phyloP scores from a whole-genome alignment of 2,888 invertebrate species.

The Eupithecia abbreviata region DNA sequence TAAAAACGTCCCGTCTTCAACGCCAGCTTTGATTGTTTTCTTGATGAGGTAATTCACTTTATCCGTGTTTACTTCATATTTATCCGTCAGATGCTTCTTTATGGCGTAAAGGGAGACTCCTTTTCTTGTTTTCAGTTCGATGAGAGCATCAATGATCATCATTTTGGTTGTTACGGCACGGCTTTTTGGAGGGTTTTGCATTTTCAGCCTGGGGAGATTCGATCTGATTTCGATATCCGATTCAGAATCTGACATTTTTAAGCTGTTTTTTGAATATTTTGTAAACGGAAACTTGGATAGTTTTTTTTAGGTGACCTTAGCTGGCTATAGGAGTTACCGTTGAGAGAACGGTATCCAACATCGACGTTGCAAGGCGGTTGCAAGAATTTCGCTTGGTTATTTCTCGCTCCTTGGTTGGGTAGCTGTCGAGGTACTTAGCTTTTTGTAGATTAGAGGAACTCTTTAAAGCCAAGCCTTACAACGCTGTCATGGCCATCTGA shows the following conservation, averaged over 20 bases:
- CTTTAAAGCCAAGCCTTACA: too few relatives aligned
- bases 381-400: neutral
- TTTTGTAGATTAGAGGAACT: neutral
- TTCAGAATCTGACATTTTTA: constrained; percentile 29
- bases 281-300: neutral
- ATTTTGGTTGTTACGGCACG: constrained; percentile 60
- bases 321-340: neutral
- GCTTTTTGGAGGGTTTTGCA: constrained; percentile 43
- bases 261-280: neutral
- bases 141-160: constrained; percentile 68
- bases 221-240: constrained; percentile 27
- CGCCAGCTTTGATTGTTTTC: constrained; percentile 62
- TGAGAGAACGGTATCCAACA: neutral
- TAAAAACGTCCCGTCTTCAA: constrained; percentile 65
- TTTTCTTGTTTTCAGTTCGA: constrained; percentile 63
- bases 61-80: constrained; percentile 60
- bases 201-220: constrained; percentile 10
- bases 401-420: neutral
- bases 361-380: neutral
- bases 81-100: constrained; percentile 67
- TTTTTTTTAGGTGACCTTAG: neutral
- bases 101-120: constrained; percentile 73
- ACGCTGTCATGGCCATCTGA: too few relatives aligned
- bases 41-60: constrained; percentile 67
- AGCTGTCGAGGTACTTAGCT: neutral